phyloP scores from a whole-genome alignment of 2,797 vertebrate genomes.

The Coendou prehensilis region DNA sequence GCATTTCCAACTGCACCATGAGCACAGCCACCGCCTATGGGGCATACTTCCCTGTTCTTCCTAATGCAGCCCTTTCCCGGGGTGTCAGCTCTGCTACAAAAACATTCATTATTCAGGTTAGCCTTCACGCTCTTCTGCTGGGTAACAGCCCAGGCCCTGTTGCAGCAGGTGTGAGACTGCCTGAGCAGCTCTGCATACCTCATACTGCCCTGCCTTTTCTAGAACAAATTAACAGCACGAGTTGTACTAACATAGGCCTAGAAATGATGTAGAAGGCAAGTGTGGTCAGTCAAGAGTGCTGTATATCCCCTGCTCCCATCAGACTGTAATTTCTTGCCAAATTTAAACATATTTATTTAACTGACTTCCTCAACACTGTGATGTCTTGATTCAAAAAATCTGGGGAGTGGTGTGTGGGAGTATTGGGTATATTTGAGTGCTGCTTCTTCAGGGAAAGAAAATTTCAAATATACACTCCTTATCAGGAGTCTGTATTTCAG shows the following conservation, averaged over 20 bases:
- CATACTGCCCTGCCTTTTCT: not conserved
- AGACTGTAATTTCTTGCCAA: not conserved
- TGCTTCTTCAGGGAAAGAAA: not conserved
- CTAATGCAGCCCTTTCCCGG: not conserved
- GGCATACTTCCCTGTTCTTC: not conserved
- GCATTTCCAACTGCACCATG: fast-evolving
- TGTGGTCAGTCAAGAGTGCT: not conserved
- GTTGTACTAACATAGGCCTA: not conserved
- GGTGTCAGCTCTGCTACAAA: not conserved
- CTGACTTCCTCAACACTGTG: not conserved
- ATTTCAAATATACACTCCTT: not conserved
- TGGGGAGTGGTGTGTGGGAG: not conserved
- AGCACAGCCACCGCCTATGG: not conserved
- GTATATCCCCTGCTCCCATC: not conserved
- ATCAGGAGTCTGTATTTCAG: not conserved
- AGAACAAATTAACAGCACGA: not conserved
- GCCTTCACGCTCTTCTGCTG: not conserved
- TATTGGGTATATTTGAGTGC: not conserved
- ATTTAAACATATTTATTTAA: not conserved
- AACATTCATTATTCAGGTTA: not conserved
- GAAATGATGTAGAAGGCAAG: not conserved
- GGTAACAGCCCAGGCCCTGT: not conserved
- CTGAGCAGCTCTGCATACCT: not conserved
- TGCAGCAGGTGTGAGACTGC: not conserved
- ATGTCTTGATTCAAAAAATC: not conserved